Evolutionary conservation across 2,888 invertebrate genomes (phyloP).

Genomic region (Corythucha ciliata): DNA sequence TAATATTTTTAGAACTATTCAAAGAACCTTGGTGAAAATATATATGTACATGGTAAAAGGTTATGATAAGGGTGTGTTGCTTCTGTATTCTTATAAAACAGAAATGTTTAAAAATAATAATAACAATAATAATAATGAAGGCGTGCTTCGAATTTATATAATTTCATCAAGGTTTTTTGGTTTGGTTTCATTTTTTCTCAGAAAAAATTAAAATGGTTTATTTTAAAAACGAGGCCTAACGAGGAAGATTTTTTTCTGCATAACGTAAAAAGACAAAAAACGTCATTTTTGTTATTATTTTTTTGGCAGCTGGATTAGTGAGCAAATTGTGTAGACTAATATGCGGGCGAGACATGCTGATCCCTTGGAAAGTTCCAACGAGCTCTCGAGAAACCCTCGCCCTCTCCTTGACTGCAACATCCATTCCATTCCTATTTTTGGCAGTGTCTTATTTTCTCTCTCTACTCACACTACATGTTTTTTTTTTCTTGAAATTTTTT

Average conservation of each 20-base stretch:
- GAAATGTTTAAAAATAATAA: too few relatives aligned
- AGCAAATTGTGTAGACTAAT: slow-evolving; percentile 31
- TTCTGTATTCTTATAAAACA: too few relatives aligned
- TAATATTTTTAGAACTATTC: too few relatives aligned
- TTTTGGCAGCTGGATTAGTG: slow-evolving; percentile 32
- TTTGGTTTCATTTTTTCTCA: too few relatives aligned
- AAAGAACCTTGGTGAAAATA: too few relatives aligned
- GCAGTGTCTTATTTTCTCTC: slow-evolving; percentile 22
- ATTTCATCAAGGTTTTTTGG: too few relatives aligned
- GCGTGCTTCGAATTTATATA: too few relatives aligned
- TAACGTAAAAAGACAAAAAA: slow-evolving; percentile 15
- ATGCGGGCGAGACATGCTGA: slow-evolving; percentile 32
- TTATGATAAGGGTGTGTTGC: too few relatives aligned
- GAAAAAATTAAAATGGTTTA: slow-evolving; percentile 31
- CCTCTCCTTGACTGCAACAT: slow-evolving; percentile 30
- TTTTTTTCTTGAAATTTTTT: too few relatives aligned
- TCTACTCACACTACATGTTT: slow-evolving; percentile 28
- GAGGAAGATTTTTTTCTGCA: slow-evolving; percentile 1
- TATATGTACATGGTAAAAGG: too few relatives aligned
- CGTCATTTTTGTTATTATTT: too few relatives aligned
- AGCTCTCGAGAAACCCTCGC: slow-evolving; percentile 32
- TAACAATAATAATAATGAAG: too few relatives aligned
- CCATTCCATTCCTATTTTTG: slow-evolving; percentile 24
- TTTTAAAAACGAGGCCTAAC: slow-evolving; percentile 6
- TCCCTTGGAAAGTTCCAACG: slow-evolving; percentile 35